These are phyloP conservation scores for Drosophila takahashii DNA, from an alignment of 1,140 invertebrate genomes.

Conservation along the genomic window DNA sequence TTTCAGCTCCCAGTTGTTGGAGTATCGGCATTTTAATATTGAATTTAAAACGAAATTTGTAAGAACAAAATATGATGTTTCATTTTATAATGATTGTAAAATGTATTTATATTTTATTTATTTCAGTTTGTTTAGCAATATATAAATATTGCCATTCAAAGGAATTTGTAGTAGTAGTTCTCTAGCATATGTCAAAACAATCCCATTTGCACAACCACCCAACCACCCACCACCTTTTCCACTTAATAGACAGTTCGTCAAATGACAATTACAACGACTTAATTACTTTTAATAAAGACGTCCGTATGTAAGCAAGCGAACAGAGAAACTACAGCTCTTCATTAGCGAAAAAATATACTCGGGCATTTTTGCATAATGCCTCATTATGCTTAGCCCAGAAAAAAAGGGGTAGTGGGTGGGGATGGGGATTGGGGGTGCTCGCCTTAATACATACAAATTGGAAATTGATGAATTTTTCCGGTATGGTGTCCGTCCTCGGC, in stretches of 20 bases:
- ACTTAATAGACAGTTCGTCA: slow-evolving; percentile 54
- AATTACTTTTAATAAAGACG: slow-evolving; percentile 84
- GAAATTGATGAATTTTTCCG: slow-evolving; percentile 84
- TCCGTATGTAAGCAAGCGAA: slow-evolving; percentile 56
- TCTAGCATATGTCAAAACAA: not conserved
- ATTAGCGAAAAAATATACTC: slow-evolving; percentile 68
- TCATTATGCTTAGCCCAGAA: slow-evolving; percentile 71
- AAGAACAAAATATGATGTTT: not conserved
- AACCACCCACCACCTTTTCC: slow-evolving; percentile 2
- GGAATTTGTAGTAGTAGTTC: too few relatives aligned
- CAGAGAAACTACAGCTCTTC: slow-evolving; percentile 52
- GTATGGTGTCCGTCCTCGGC: slow-evolving; percentile 31
- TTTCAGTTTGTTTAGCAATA: too few relatives aligned
- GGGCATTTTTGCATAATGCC: slow-evolving; percentile 78
- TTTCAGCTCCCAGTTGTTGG: not conserved
- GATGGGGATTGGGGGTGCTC: slow-evolving; percentile 15
- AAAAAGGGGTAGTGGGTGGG: slow-evolving; percentile 1
- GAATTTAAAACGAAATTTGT: not conserved
- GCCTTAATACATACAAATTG: slow-evolving; percentile 84
- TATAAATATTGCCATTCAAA: too few relatives aligned
- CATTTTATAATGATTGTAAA: too few relatives aligned
- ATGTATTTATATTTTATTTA: too few relatives aligned
- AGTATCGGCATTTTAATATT: not conserved
- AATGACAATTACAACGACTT: slow-evolving; percentile 80
- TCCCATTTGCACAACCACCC: not conserved